phyloP scores from a whole-genome alignment of 2,888 invertebrate genomes.

The Branchellion lobata region DNA sequence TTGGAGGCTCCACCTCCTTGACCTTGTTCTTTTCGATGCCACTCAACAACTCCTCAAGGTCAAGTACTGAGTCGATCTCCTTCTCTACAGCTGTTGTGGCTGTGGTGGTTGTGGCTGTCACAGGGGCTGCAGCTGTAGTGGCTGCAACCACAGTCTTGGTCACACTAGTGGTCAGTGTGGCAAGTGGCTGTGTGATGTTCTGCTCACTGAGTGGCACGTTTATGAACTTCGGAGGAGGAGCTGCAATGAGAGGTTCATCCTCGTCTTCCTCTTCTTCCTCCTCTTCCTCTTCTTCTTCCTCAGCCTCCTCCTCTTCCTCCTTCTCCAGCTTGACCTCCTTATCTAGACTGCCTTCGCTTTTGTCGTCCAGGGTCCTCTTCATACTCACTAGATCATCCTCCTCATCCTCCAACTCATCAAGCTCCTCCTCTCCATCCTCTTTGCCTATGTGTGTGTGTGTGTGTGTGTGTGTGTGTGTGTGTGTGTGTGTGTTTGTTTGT shows the following conservation, averaged over 20 bases:
- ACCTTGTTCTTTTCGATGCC: not conserved
- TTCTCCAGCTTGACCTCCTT: not conserved
- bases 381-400: not conserved
- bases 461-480: no score
- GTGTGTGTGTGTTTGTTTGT: no score
- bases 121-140: not conserved
- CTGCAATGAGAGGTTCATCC: conserved; percentile 28
- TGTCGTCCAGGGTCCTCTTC: not conserved
- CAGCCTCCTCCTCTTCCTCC: conserved; percentile 26
- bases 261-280: conserved; percentile 38
- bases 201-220: not conserved
- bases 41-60: conserved; percentile 18
- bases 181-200: not conserved
- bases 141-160: not conserved
- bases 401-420: not conserved
- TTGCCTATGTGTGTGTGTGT: not conserved
- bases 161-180: not conserved
- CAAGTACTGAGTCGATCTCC: conserved; percentile 10
- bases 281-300: not conserved
- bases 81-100: not conserved
- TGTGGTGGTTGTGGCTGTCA: not conserved
- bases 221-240: conserved; percentile 37
- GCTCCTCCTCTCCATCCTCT: conserved; percentile 4
- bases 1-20: no score
- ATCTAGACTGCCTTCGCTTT: not conserved